Base-by-base conservation (phyloP, 2,113 vertebrate species). In the Macaca mulatta region DNA sequence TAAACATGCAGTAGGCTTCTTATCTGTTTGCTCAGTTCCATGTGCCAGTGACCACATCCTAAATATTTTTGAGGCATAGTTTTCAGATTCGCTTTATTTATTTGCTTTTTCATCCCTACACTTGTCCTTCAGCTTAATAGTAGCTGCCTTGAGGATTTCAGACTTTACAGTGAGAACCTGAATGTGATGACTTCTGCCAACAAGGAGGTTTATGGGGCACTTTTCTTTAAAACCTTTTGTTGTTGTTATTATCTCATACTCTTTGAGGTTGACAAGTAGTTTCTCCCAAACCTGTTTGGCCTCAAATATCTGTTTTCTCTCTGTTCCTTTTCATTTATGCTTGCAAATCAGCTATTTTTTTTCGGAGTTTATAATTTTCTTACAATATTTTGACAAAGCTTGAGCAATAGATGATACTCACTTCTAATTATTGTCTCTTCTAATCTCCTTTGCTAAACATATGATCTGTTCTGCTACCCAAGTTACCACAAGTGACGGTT, bases 31-130 rank as follows among this genome's bases (percentile, higher is more conserved):
- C 45, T 57, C 20, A 30, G 45, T 75, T 78, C 64, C 55, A 23
- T 30, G 11, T 93, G 64, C 38, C 64, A 40, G 12, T 89, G 48
- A 81, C 61, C 38, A 57, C 23, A 69, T 57, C 75, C 32, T 90
- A 77, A 75, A 50, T 75, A 50, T 57, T 86, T 86, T 30, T 82
- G 72, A 75, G 43, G 45, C 64, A 74, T 18, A 18, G 11, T 90
- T 67, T 89, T 69, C 67, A 86, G 48, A 81, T 90, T 74, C 79
- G 23, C 43, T 89, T 90, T 86, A 25, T 95, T 79, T 90, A 38
- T 93, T 87, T 90, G 86, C 35, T 77, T 52, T 59, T 87, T 90
- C 72, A 48, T 85, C 81, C 86, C 32, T 67, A 43, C 0, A 16
- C 27, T 59, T 86, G 67, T 86, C 35, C 75, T 93, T 86, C 45